Conservation (phyloP, 2,113 vertebrate genomes). For the Albula goreensis region DNA sequence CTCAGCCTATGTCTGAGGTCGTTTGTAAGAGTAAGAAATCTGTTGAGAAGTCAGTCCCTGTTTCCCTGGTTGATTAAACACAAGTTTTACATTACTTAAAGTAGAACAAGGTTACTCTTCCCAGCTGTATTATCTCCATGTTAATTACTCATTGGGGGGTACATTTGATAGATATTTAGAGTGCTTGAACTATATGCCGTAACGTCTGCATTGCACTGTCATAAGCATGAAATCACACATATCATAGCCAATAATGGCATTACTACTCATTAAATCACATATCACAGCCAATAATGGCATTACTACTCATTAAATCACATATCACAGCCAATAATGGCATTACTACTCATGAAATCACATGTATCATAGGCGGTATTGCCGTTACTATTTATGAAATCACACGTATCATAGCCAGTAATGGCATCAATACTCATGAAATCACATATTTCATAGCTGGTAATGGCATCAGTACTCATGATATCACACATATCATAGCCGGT, state of each 20-base stretch:
- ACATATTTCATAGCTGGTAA: no score
- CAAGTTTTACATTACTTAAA: not conserved
- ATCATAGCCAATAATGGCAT: not conserved
- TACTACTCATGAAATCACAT: no score
- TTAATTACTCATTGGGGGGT: slow-evolving; percentile 36
- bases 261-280: not conserved
- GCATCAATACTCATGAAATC: no score
- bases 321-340: no score
- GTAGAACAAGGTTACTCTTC: slow-evolving; percentile 26
- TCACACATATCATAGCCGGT: no score
- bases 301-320: not conserved
- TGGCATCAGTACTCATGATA: no score
- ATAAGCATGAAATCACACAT: not conserved
- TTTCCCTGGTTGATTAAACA: not conserved
- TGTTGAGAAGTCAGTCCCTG: slow-evolving; percentile 19
- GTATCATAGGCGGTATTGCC: no score
- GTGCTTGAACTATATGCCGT: not conserved
- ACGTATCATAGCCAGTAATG: no score
- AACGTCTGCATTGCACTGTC: no score
- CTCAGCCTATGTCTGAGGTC: slow-evolving; percentile 34
- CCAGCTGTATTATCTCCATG: slow-evolving; percentile 18
- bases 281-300: not conserved
- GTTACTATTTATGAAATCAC: no score
- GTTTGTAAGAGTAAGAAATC: slow-evolving; percentile 22
- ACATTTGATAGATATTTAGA: not conserved